Conservation (phyloP, 2,888 invertebrate species). For the Lepidonotus clava region DNA sequence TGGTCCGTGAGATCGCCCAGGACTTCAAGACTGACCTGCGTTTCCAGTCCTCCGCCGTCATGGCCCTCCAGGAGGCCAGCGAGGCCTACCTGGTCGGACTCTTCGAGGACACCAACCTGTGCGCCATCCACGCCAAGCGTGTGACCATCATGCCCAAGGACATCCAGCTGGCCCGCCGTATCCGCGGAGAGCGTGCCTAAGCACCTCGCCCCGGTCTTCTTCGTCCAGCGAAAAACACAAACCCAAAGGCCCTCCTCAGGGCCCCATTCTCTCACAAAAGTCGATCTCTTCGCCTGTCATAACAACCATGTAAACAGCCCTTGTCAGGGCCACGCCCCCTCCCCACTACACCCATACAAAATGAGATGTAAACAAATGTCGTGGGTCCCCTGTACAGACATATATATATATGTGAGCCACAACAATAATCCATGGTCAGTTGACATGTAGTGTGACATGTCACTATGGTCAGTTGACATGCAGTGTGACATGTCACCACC, state of each 20-base stretch:
- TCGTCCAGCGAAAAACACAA: not conserved
- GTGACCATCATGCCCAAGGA: conserved; percentile 99
- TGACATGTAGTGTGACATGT: too few species aligned
- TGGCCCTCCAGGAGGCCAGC: conserved; percentile 76
- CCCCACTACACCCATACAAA: too few species aligned
- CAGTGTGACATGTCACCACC: too few species aligned
- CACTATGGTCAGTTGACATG: too few species aligned
- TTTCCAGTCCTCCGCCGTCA: conserved; percentile 80
- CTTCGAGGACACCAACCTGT: conserved; percentile 98
- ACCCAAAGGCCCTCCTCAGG: conserved; percentile 47
- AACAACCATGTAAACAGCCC: too few species aligned
- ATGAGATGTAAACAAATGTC: too few species aligned
- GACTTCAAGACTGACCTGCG: conserved; percentile 81
- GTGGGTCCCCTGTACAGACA: too few species aligned
- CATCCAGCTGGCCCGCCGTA: conserved; percentile 96
- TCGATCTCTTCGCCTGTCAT: not conserved
- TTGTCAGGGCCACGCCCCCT: not conserved
- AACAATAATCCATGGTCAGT: too few species aligned
- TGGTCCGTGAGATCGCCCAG: conserved; percentile 81
- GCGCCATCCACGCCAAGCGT: conserved; percentile 97
- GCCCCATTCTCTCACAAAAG: conserved; percentile 12
- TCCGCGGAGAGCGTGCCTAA: conserved; percentile 92
- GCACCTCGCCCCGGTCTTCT: not conserved
- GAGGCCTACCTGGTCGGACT: conserved; percentile 83
- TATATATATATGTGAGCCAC: too few species aligned